Evolutionary conservation across 2,888 invertebrate species (phyloP).

Genomic region (Rhorus exstirpatorius): DNA sequence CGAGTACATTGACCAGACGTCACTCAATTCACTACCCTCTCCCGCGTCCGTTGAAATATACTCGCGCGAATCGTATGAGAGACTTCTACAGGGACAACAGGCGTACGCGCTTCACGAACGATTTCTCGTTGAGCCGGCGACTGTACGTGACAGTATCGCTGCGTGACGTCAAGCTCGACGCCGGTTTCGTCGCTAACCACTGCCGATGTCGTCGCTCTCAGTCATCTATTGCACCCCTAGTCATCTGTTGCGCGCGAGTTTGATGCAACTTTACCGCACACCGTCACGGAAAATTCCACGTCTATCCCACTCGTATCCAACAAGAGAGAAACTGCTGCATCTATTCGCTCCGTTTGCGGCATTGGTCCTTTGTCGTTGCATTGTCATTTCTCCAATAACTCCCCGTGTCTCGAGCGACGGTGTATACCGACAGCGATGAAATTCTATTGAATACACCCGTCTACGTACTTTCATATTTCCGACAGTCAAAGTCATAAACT

Average conservation of each 20-base stretch:
- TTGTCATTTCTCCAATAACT: slow-evolving; percentile 67
- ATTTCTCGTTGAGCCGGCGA: slow-evolving; percentile 76
- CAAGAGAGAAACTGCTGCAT: slow-evolving; percentile 35
- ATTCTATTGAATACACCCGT: slow-evolving; percentile 54
- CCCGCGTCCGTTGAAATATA: slow-evolving; percentile 50
- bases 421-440: slow-evolving; percentile 47
- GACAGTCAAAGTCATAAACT: slow-evolving; percentile 6
- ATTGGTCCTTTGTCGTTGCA: slow-evolving; percentile 39
- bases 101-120: slow-evolving; percentile 53
- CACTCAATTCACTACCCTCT: slow-evolving; percentile 25
- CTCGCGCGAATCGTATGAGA: slow-evolving; percentile 41
- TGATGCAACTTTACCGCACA: slow-evolving; percentile 41
- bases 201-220: slow-evolving; percentile 50
- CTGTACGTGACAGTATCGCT: slow-evolving; percentile 82
- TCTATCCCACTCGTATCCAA: slow-evolving; percentile 11
- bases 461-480: slow-evolving; percentile 61
- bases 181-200: slow-evolving; percentile 64
- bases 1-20: slow-evolving; percentile 36
- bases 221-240: slow-evolving; percentile 41
- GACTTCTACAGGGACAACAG: slow-evolving; percentile 56
- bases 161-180: slow-evolving; percentile 78
- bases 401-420: slow-evolving; percentile 17
- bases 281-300: slow-evolving; percentile 31
- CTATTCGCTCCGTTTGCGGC: slow-evolving; percentile 49
- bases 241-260: slow-evolving; percentile 33